phyloP scores from a whole-genome alignment of 2,113 vertebrate genomes.

The Odocoileus virginianus region DNA sequence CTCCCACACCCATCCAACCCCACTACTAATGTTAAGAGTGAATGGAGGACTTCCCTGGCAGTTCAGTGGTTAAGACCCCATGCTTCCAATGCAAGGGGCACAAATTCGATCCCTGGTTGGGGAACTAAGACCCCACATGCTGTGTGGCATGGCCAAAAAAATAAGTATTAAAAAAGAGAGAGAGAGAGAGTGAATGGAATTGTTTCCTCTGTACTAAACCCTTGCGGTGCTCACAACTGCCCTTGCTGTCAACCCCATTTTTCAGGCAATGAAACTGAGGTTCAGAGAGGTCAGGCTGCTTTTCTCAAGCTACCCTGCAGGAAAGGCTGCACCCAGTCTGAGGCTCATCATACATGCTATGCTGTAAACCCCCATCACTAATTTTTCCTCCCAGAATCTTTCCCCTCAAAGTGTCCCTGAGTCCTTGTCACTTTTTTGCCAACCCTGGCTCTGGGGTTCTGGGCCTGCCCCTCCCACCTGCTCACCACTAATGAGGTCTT shows the following conservation, averaged over 20 bases:
- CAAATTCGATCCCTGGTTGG: neutral
- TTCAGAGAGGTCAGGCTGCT: neutral
- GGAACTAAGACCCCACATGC: neutral
- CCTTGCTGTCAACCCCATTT: neutral
- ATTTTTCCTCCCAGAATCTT: neutral
- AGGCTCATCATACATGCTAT: neutral
- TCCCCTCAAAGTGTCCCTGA: neutral
- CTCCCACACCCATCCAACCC: neutral
- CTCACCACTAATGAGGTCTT: constrained; percentile 10
- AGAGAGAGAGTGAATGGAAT: neutral
- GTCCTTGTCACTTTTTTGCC: neutral
- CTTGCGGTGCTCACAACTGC: neutral
- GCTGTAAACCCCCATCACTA: neutral
- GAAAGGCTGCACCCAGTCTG: neutral
- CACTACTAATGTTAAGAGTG: neutral
- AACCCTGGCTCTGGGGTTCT: neutral
- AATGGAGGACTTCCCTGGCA: neutral
- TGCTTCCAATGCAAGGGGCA: neutral
- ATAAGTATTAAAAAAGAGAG: neutral
- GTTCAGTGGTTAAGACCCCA: neutral
- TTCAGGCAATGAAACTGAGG: neutral
- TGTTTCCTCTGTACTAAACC: neutral
- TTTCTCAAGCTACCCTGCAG: neutral
- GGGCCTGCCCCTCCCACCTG: neutral
- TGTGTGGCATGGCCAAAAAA: neutral